Evolutionary conservation across 2,888 invertebrate genomes (phyloP).

Genomic region (Agrenia bidenticulata): DNA sequence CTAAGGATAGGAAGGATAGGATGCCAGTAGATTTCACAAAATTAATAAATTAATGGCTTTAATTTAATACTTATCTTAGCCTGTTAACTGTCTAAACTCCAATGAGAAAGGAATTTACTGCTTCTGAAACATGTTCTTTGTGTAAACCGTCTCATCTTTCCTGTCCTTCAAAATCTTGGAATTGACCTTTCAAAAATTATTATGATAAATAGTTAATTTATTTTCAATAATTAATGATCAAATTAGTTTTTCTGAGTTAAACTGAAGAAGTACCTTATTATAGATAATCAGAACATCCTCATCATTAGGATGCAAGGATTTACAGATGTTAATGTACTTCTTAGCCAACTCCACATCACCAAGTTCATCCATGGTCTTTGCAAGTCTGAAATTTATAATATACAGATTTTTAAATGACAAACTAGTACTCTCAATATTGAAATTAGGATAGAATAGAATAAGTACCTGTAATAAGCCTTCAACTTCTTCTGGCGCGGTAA

Average conservation of each 20-base stretch:
- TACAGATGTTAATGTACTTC: conserved; percentile 15
- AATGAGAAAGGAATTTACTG: too few species aligned
- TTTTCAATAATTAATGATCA: neutral
- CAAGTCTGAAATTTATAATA: conserved; percentile 1
- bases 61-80: too few species aligned
- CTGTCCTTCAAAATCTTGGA: conserved; percentile 11
- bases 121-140: conserved; percentile 20
- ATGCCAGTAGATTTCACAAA: too few species aligned
- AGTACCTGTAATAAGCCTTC: conserved; percentile 37
- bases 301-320: conserved; percentile 12
- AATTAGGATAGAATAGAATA: too few species aligned
- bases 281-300: conserved; percentile 19
- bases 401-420: too few species aligned
- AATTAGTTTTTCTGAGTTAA: too few species aligned
- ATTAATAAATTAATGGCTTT: too few species aligned
- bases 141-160: neutral
- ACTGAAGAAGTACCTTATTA: conserved; percentile 8
- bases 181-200: conserved; percentile 1
- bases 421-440: too few species aligned
- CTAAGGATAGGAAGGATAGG: too few species aligned
- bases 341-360: conserved; percentile 28
- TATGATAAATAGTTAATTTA: neutral
- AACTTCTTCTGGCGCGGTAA: conserved; percentile 6
- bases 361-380: conserved; percentile 22
- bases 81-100: too few species aligned